Base-by-base conservation (phyloP, 2,888 invertebrate species). In the Tanytarsus gracilentus region DNA sequence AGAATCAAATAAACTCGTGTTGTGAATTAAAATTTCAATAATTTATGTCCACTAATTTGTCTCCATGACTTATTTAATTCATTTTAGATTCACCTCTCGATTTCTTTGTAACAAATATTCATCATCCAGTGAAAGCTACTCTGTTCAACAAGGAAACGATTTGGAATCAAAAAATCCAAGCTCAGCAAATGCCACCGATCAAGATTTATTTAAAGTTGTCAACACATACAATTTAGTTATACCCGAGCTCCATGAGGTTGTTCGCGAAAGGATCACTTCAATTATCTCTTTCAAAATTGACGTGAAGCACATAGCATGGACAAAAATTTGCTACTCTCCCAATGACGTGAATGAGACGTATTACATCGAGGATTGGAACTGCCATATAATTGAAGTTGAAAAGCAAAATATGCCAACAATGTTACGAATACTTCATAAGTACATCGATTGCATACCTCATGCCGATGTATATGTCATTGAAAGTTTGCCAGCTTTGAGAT, bases 381-480 rank as follows among this genome's bases (percentile, higher is more conserved):
- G 77, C 64, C 70, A 78, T n/a, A n/a, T n/a, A n/a, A n/a, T n/a
- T 48, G 72, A 76, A 18, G 77, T 83, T 8, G 72, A 75, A 8
- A 71, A 74, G 48, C 73, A 76, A 0, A 30, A 58, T 4, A 76
- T 79, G 66, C n/a, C n/a, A n/a, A 80, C 77, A 67, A 67, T 81
- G 33, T 77, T 78, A 64, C 74, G 83, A 7, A 71, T 74, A 83
- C 65, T 77, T 81, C 44, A 75, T 81, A 69, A 71, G 63, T 62
- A 71, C 2, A 63, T 67, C 27, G 69, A 72, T 9, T 68, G 73
- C 52, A 73, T 85, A 23, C 85, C 85, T 0, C 9, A 63, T 14
- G 81, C 81, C 0, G 84, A 85, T 65, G 72, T 81, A 6, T 85
- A 82, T 67, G 75, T 85, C 16, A 77, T 84, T 72, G 84, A 85